phyloP scores from a whole-genome alignment of 2,888 invertebrate species.

The Cepaea hortensis region DNA sequence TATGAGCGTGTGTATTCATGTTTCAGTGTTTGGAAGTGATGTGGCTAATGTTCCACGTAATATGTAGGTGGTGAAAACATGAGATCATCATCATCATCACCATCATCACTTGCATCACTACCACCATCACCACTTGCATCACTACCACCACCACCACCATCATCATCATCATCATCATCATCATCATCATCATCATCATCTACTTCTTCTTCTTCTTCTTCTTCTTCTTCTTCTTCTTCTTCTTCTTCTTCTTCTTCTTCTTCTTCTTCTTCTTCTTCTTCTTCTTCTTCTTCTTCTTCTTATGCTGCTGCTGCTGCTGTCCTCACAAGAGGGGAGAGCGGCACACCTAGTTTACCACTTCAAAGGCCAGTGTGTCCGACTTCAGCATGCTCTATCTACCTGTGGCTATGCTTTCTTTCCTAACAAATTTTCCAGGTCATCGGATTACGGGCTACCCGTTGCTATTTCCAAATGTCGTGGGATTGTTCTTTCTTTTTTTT shows the following conservation, averaged over 20 bases:
- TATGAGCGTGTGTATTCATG: background rate
- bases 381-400: too few relatives aligned
- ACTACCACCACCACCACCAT: background rate
- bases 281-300: background rate
- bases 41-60: background rate
- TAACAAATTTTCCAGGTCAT: too few relatives aligned
- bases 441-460: too few relatives aligned
- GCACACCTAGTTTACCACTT: too few relatives aligned
- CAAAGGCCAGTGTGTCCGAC: too few relatives aligned
- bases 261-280: background rate
- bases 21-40: background rate
- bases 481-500: too few relatives aligned
- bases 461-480: too few relatives aligned
- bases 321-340: too few relatives aligned
- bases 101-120: background rate
- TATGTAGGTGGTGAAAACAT: too few relatives aligned
- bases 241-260: background rate
- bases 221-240: background rate
- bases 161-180: conserved; percentile 1
- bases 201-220: background rate
- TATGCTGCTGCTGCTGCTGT: background rate
- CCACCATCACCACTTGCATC: background rate
- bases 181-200: background rate
- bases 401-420: too few relatives aligned
- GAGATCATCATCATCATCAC: too few relatives aligned